A percentile compares a stretch with the other conserved stretches of the same genome.
Evolutionary conservation across 2,797 vertebrate genomes (phyloP).

Genomic region (Rhinogobio ventralis): DNA sequence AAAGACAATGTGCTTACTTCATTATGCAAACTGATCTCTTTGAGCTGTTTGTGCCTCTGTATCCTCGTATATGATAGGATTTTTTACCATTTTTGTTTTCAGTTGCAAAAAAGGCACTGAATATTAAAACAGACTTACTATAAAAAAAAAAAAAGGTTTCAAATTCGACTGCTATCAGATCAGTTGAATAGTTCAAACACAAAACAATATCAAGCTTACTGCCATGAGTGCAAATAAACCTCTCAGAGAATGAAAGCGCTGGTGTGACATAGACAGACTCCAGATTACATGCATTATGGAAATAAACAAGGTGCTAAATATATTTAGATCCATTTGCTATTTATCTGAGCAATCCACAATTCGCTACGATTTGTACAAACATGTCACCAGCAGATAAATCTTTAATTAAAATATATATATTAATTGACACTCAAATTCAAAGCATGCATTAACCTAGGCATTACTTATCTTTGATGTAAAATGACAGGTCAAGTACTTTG

Average conservation of each 20-base stretch:
- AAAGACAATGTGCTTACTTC: constrained; percentile 35
- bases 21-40: constrained; percentile 25
- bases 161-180: not conserved
- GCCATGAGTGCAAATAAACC: constrained; percentile 42
- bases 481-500: not conserved
- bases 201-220: constrained; percentile 48
- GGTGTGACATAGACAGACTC: constrained; percentile 25
- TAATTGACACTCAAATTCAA: not conserved
- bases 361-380: not conserved
- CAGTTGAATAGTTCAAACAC: not conserved
- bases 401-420: not conserved
- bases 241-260: constrained; percentile 31
- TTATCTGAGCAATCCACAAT: constrained; percentile 31
- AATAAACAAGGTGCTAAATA: constrained; percentile 60
- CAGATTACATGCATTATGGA: constrained; percentile 46
- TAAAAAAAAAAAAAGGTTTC: constrained; percentile 24
- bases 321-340: constrained; percentile 43
- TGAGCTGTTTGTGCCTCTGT: constrained; percentile 79
- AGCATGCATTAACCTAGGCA: not conserved
- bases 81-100: constrained; percentile 61
- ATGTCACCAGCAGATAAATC: not conserved
- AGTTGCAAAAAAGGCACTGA: constrained; percentile 55
- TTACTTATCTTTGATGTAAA: not conserved
- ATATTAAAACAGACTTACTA: constrained; percentile 37
- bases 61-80: constrained; percentile 71